Evolutionary conservation across 1,140 invertebrate genomes (phyloP).

Genomic region (Campoletis sonorensis): DNA sequence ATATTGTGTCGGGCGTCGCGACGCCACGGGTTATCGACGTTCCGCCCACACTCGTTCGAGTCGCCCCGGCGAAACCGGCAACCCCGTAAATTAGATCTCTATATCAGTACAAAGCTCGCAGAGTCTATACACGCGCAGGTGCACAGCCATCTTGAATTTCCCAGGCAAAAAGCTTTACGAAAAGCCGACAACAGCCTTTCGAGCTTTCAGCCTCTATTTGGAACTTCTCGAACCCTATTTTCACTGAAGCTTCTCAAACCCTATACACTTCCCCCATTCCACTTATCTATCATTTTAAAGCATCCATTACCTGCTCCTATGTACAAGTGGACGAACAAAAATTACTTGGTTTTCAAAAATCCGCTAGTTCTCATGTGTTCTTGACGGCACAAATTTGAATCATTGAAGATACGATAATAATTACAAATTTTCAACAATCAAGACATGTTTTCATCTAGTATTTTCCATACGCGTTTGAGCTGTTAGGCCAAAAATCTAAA

Average conservation of each 20-base stretch:
- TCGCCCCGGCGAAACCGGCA: slow-evolving; percentile 20
- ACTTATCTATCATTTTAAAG: background rate
- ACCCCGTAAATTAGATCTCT: slow-evolving; percentile 68
- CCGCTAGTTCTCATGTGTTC: too few relatives aligned
- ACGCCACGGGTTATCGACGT: slow-evolving; percentile 51
- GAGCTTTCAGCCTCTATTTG: background rate
- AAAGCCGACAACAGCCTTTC: slow-evolving; percentile 16
- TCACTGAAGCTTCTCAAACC: background rate
- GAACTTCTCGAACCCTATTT: background rate
- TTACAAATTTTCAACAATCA: too few relatives aligned
- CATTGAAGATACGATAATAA: too few relatives aligned
- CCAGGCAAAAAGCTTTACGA: slow-evolving; percentile 42
- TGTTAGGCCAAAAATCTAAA: too few relatives aligned
- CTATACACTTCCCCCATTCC: background rate
- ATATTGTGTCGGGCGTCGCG: slow-evolving; percentile 45
- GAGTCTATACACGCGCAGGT: slow-evolving; percentile 51
- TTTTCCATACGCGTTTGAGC: too few relatives aligned
- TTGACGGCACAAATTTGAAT: too few relatives aligned
- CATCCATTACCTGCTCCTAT: background rate
- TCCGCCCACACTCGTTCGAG: slow-evolving; percentile 46
- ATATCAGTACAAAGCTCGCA: slow-evolving; percentile 73
- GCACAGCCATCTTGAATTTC: slow-evolving; percentile 56
- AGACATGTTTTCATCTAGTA: too few relatives aligned
- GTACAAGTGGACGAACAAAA: background rate
- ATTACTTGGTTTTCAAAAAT: background rate